Conservation (phyloP, 2,888 invertebrate species). For the Nemurella pictetii region DNA sequence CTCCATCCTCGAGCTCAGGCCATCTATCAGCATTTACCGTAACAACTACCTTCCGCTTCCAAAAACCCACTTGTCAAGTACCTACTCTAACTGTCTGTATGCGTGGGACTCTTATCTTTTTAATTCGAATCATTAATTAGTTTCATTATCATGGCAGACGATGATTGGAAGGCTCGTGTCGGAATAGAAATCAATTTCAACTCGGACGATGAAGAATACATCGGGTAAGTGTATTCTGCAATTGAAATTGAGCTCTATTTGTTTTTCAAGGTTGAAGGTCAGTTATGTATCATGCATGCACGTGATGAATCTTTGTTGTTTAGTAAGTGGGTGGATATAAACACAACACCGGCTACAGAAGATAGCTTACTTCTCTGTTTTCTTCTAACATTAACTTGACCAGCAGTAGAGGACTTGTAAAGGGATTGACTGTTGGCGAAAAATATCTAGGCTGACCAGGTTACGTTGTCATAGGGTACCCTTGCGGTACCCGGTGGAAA, state of each 20-base stretch:
- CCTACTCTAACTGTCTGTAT: not conserved
- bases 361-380: not conserved
- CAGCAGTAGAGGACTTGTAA: too few relatives aligned
- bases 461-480: not conserved
- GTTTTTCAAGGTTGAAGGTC: not conserved
- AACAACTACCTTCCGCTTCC: too few relatives aligned
- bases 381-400: too few relatives aligned
- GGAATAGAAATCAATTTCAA: slow-evolving; percentile 57
- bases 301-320: not conserved
- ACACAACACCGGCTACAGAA: not conserved
- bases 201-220: slow-evolving; percentile 53
- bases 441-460: not conserved
- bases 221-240: not conserved
- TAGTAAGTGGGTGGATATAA: not conserved
- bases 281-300: not conserved
- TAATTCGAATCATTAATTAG: not conserved
- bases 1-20: too few relatives aligned
- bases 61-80: not conserved
- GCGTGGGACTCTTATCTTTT: not conserved
- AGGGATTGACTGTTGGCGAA: not conserved
- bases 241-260: not conserved
- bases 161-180: slow-evolving; percentile 57
- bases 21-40: too few relatives aligned
- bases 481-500: not conserved
- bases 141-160: slow-evolving; percentile 48